Conservation (phyloP, 2,888 invertebrate genomes). For the Tromatobia lineatoria region DNA sequence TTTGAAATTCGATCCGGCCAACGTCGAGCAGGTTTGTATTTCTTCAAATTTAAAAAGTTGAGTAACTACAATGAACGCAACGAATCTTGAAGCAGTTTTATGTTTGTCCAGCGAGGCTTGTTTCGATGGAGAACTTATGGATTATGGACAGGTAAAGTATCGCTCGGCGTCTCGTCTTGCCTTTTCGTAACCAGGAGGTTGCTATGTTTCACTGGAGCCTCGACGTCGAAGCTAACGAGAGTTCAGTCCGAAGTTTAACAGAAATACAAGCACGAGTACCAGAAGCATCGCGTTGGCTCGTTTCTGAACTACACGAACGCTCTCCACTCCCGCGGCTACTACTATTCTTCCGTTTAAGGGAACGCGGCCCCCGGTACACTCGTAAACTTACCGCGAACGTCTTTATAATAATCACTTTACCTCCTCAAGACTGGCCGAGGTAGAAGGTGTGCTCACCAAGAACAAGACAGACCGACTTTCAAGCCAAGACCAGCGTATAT, state of each 20-base stretch:
- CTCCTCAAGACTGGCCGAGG: conserved; percentile 48
- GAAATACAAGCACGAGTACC: conserved; percentile 39
- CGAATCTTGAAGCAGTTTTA: neutral
- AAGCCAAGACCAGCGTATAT: conserved; percentile 7
- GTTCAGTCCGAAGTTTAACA: neutral
- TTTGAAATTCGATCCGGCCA: neutral
- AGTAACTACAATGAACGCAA: neutral
- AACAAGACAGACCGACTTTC: conserved; percentile 23
- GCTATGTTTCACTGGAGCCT: conserved; percentile 20
- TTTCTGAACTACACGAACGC: neutral
- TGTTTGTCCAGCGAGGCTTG: conserved; percentile 12
- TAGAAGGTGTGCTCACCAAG: conserved; percentile 46
- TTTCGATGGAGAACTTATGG: conserved; percentile 22
- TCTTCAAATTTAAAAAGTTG: neutral
- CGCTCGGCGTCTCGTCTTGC: conserved; percentile 8
- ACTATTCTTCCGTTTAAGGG: conserved; percentile 39
- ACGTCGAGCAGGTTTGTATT: neutral
- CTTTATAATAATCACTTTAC: conserved; percentile 76
- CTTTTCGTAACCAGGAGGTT: conserved; percentile 14
- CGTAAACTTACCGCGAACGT: conserved; percentile 76
- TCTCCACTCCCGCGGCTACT: conserved; percentile 20
- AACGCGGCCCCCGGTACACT: conserved; percentile 63
- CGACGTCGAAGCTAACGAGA: conserved; percentile 35
- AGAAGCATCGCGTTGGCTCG: conserved; percentile 31
- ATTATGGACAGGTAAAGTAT: conserved; percentile 29